Evolutionary conservation across 1,140 invertebrate genomes (phyloP), one percentile per base, ranked within the genome.

Genomic region (Hyles vespertilio): DNA sequence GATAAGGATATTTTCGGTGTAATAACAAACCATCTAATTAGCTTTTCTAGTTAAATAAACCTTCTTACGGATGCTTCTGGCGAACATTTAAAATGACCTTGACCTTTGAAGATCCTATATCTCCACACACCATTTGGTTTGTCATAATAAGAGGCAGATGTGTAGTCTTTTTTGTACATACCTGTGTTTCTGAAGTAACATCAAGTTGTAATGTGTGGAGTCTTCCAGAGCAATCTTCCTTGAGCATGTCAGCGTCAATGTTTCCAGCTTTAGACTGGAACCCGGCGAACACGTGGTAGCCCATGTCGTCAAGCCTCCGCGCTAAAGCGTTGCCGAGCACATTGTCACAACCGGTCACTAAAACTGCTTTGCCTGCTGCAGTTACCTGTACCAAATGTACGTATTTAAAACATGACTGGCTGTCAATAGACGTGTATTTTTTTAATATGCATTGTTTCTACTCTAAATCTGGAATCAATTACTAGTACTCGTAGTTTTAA

Each of bases 311-410:
- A 52, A 96, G 84, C 65, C 93, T 91, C 67, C 94, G 92, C 6
- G 94, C 95, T 67, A 95, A 86, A 60, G 93, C 92, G 84, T 93
- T 94, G 58, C 95, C 95, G 56, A 96, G 90, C 36, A 93, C 93
- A 33, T 94, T 93, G 85, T 96, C 95, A 87, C 95, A 96, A 53
- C 95, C 95, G n/a, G 95, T 96, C 59, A 97, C 92, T 32, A 97
- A 84, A 3, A 97, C 92, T 5, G 94, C 94, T 86, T 96, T 96
- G 50, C 95, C 94, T 32, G 92, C 92, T 12, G 94, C 91, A 7
- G 92, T 93, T 58, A 96, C 94, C 95, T 96, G 71, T 12, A 45
- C 50, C n/a, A 7, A 50, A 55, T 3, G 56, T 22, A 5, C 22
- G 0, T 22, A 22, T 22, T 22, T 22, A 22, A 22, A 22, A 22